Percentiles rank a stretch among this genome's conserved stretches.
phyloP scores from a whole-genome alignment of 2,113 vertebrate species.

The Hyperoodon ampullatus region DNA sequence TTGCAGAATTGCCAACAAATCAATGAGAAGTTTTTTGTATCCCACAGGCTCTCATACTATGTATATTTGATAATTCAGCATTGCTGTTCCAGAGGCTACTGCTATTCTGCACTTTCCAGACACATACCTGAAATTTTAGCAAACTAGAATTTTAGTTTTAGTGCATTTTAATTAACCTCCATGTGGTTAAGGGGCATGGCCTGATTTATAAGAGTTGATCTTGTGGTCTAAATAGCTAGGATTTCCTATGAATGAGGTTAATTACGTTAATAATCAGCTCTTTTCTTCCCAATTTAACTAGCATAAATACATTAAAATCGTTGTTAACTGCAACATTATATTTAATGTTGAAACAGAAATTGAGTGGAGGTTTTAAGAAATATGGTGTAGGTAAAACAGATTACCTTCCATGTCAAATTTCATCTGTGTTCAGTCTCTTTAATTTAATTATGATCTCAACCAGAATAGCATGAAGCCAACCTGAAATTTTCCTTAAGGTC shows the following conservation, averaged over 20 bases:
- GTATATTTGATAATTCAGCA: not conserved
- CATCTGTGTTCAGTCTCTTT: not conserved
- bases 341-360: not conserved
- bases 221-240: not conserved
- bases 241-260: not conserved
- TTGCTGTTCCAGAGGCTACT: not conserved
- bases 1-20: not conserved
- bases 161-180: not conserved
- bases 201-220: not conserved
- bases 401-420: slow-evolving; percentile 5
- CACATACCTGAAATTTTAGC: not conserved
- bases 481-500: slow-evolving; percentile 25
- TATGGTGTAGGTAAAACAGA: not conserved
- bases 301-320: not conserved
- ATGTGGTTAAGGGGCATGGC: not conserved
- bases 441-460: slow-evolving; percentile 19
- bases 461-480: not conserved
- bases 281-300: not conserved
- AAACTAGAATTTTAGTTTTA: not conserved
- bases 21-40: not conserved
- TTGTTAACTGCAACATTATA: not conserved
- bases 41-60: not conserved
- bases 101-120: not conserved
- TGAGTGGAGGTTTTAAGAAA: slow-evolving; percentile 8
- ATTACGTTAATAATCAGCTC: not conserved